Base-by-base conservation (phyloP, 2,888 invertebrate genomes). In the Machimus atricapillus region DNA sequence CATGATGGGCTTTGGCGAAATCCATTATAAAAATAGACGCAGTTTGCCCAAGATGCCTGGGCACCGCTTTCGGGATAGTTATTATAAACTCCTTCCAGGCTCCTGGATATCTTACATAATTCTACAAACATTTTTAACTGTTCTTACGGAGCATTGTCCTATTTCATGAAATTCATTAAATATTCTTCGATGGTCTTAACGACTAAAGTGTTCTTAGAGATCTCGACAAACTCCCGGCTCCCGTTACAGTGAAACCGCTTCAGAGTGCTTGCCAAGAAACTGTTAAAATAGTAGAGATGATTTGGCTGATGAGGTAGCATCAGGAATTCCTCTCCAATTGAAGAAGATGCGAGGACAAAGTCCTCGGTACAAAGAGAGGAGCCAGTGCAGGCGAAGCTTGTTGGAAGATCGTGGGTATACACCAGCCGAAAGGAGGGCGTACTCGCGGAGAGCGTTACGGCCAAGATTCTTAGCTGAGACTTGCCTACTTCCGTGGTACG, bases 391-490 rank as follows among this genome's bases (percentile, higher is more conserved):
- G 89, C 89, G 87, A 92, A 92, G 37, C 90, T 89, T 6, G 90
- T 87, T 7, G 90, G 90, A 83, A 92, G 87, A 7, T 87, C 88
- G 85, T 91, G 91, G 0, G 90, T 89, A 23, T 90, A 90, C 9
- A 92, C 86, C 37, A 91, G 52, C 7, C 91, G 91, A 89, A 91
- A 91, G 37, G 92, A 90, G 4, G 91, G 92, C 1, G 90, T 89
- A 23, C 88, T 89, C 87, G 91, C 91, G 14, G 92, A 91, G 43
- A 92, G 87, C 76, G 90, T 91, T 76, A 92, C 91, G 0, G 91
- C 92, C 34, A 92, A 90, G 1, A 91, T 89, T 12, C 90, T 89
- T 23, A 92, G 58, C 85, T 92, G 90, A 0, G 91, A 88, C 19
- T 88, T 85, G 12, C 85, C 73, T n/a, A 6, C 87, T 40, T 87